These are phyloP conservation scores for Scotopteryx bipunctaria DNA, from an alignment of 2,888 invertebrate genomes.

Conservation along the genomic window DNA sequence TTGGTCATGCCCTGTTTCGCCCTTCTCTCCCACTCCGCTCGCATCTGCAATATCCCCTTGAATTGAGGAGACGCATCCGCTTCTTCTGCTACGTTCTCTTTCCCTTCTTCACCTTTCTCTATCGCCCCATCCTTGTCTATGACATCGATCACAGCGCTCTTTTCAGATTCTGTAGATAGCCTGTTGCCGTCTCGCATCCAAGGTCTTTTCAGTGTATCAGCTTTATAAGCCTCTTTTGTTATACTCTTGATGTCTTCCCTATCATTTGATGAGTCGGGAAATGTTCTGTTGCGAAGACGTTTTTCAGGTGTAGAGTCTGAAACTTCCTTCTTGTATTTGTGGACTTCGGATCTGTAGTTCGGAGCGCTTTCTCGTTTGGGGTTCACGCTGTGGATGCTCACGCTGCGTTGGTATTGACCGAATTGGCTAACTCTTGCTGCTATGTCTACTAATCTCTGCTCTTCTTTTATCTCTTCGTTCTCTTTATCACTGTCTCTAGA, in stretches of 20 bases:
- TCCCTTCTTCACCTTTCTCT: constrained; percentile 61
- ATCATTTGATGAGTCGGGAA: constrained; percentile 77
- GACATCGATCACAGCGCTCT: constrained; percentile 73
- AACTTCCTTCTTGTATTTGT: constrained; percentile 79
- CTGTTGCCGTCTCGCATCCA: constrained; percentile 73
- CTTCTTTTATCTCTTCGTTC: constrained; percentile 79
- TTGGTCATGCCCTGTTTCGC: constrained; percentile 88
- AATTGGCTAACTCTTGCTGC: constrained; percentile 75
- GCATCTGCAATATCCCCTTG: constrained; percentile 88
- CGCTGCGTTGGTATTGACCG: constrained; percentile 73
- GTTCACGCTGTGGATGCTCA: constrained; percentile 72
- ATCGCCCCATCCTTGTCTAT: constrained; percentile 67
- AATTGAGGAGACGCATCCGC: constrained; percentile 82
- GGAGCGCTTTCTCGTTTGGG: constrained; percentile 75
- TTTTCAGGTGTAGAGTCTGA: constrained; percentile 80
- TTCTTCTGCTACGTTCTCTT: constrained; percentile 62
- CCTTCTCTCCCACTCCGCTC: constrained; percentile 90
- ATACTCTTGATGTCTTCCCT: constrained; percentile 75
- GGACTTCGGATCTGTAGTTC: constrained; percentile 68
- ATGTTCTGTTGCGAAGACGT: constrained; percentile 74
- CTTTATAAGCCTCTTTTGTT: constrained; percentile 73
- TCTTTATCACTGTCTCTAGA: constrained; percentile 89
- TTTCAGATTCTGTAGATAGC: constrained; percentile 64
- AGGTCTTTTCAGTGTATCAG: constrained; percentile 73
- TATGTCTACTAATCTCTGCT: constrained; percentile 70